Percentiles rank a stretch among this genome's conserved stretches.
phyloP scores from a whole-genome alignment of 2,888 invertebrate genomes.

The Agapetus fuscipes region DNA sequence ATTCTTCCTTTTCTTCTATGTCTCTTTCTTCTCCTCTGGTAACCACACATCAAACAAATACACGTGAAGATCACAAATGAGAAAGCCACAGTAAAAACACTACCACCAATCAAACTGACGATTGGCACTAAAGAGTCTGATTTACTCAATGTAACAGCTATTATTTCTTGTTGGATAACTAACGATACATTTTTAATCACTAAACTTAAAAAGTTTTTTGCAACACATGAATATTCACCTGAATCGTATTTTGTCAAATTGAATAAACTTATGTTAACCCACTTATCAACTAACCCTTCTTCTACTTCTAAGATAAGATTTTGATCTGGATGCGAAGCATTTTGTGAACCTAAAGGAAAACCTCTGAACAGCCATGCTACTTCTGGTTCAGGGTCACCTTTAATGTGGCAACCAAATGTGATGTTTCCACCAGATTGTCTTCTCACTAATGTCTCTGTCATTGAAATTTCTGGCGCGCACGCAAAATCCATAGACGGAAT shows the following conservation, averaged over 20 bases:
- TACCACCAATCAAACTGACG: slow-evolving; percentile 43
- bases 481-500: slow-evolving; percentile 58
- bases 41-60: slow-evolving; percentile 42
- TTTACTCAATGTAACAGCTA: slow-evolving; percentile 50
- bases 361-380: slow-evolving; percentile 65
- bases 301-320: slow-evolving; percentile 34
- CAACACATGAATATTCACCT: slow-evolving; percentile 56
- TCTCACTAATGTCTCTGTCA: slow-evolving; percentile 34
- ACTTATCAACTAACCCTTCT: slow-evolving; percentile 37
- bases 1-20: slow-evolving; percentile 21
- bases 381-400: slow-evolving; percentile 63
- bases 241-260: slow-evolving; percentile 55
- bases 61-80: slow-evolving; percentile 25
- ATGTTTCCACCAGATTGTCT: slow-evolving; percentile 51
- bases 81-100: slow-evolving; percentile 32
- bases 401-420: slow-evolving; percentile 58
- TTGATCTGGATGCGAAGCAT: slow-evolving; percentile 31
- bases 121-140: slow-evolving; percentile 40
- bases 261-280: slow-evolving; percentile 53
- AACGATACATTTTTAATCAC: slow-evolving; percentile 43
- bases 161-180: slow-evolving; percentile 48
- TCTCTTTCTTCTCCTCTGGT: slow-evolving; percentile 18
- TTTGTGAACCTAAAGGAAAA: slow-evolving; percentile 21
- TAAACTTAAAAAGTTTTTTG: slow-evolving; percentile 45
- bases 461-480: slow-evolving; percentile 54